These are phyloP conservation scores for Alloscopus bannaensis DNA, from an alignment of 2,888 invertebrate genomes.

Conservation along the genomic window DNA sequence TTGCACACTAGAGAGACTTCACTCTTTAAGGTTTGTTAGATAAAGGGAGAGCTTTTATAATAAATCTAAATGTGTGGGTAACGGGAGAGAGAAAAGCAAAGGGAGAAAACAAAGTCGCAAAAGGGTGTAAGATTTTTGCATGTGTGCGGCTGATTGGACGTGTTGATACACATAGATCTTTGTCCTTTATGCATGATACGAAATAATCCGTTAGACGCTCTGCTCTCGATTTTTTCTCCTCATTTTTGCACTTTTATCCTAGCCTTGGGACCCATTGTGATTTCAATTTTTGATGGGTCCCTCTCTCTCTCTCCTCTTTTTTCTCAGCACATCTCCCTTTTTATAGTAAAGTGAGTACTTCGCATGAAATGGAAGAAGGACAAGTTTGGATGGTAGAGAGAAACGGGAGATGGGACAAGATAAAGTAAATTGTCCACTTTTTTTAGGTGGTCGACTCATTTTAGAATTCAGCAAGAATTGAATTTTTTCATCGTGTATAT, in stretches of 20 bases:
- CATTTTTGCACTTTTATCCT: constrained; percentile 13
- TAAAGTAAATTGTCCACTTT: too few species aligned
- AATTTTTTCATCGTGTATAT: too few species aligned
- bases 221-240: constrained; percentile 47
- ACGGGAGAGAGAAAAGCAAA: neutral
- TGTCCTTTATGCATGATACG: constrained; percentile 57
- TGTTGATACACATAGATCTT: constrained; percentile 55
- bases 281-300: constrained; percentile 21
- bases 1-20: neutral
- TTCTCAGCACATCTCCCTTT: neutral
- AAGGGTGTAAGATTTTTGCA: neutral
- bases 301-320: neutral
- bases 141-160: constrained; percentile 45
- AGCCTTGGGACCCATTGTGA: constrained; percentile 10
- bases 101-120: neutral
- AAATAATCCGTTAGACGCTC: constrained; percentile 50
- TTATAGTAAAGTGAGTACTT: neutral
- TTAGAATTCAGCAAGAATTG: too few species aligned
- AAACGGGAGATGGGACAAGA: too few species aligned
- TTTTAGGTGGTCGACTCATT: too few species aligned
- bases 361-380: too few species aligned
- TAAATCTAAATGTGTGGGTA: neutral
- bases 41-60: neutral
- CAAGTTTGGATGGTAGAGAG: too few species aligned
- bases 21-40: too few species aligned